phyloP scores from a whole-genome alignment of 53 echinoderm and acorn worm species.

The Patiria pectinifera region DNA sequence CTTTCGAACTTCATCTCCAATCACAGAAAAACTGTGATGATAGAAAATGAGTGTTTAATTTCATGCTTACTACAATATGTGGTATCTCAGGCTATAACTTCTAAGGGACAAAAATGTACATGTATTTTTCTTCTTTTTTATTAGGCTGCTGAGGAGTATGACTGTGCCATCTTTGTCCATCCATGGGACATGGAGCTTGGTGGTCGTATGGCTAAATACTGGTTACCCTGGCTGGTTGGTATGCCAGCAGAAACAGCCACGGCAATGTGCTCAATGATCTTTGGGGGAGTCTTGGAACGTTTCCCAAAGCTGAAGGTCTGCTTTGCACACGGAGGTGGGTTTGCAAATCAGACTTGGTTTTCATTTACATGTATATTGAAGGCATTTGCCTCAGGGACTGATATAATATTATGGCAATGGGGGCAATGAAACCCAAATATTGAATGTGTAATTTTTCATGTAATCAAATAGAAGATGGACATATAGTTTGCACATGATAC shows the following conservation, averaged over 20 bases:
- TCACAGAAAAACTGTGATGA: too few species aligned
- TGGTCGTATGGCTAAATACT: constrained; percentile 96
- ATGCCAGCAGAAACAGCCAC: constrained; percentile 98
- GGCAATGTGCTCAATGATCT: constrained; percentile 91
- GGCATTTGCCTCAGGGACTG: too few species aligned
- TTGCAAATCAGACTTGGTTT: not conserved
- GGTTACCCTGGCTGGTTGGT: constrained; percentile 98
- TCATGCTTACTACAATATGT: too few species aligned
- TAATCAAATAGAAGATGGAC: too few species aligned
- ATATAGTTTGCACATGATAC: too few species aligned
- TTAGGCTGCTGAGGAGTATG: constrained; percentile 93
- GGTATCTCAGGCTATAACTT: too few species aligned
- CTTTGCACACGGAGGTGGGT: constrained; percentile 96
- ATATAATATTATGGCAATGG: too few species aligned
- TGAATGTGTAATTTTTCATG: too few species aligned
- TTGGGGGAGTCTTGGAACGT: constrained; percentile 92
- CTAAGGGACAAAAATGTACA: not conserved
- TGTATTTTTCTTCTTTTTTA: not conserved
- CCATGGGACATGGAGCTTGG: constrained; percentile 99
- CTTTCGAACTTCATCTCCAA: too few species aligned
- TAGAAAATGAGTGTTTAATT: too few species aligned
- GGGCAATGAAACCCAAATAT: too few species aligned
- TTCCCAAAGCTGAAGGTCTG: constrained; percentile 98
- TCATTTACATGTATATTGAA: not conserved
- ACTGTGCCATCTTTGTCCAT: constrained; percentile 88